Evolutionary conservation across 1,140 invertebrate species (phyloP).

Genomic region (Cydia splendana): DNA sequence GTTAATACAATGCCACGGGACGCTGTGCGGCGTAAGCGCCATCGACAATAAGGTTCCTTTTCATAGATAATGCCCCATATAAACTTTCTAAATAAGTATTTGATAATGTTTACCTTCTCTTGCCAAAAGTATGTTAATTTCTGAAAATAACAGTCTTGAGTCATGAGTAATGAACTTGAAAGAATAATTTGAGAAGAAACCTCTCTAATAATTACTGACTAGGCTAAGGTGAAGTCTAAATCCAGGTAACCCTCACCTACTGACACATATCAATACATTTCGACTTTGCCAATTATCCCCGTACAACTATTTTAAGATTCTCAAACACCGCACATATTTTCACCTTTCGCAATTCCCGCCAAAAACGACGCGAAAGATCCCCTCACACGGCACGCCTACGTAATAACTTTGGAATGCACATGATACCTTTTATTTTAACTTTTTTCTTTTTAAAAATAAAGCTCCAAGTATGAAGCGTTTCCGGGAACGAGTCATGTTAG

Average conservation of each 20-base stretch:
- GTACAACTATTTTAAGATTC: conserved; percentile 68
- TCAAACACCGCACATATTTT: conserved; percentile 47
- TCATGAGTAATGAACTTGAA: conserved; percentile 29
- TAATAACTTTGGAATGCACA: conserved; percentile 71
- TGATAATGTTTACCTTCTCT: background rate
- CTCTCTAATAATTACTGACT: conserved; percentile 47
- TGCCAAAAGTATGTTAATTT: background rate
- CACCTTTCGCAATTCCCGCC: conserved; percentile 51
- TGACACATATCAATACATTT: conserved; percentile 64
- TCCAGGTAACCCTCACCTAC: conserved; percentile 75
- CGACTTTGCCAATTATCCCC: conserved; percentile 51
- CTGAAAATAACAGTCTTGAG: background rate
- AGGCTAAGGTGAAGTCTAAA: conserved; percentile 71
- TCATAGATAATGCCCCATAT: no score
- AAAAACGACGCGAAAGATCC: conserved; percentile 48
- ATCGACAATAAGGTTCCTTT: no score
- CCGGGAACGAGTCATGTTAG: conserved; percentile 53
- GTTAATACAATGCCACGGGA: no score
- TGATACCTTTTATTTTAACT: conserved; percentile 69
- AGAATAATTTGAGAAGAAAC: conserved; percentile 25
- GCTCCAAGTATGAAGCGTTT: conserved; percentile 61
- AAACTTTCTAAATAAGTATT: background rate
- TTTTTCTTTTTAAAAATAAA: conserved; percentile 61
- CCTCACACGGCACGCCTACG: conserved; percentile 57
- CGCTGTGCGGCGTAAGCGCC: no score